A percentile compares a stretch with the other conserved stretches of the same genome.
phyloP scores from a whole-genome alignment of 1,140 invertebrate genomes.

The Aphidius gifuensis region DNA sequence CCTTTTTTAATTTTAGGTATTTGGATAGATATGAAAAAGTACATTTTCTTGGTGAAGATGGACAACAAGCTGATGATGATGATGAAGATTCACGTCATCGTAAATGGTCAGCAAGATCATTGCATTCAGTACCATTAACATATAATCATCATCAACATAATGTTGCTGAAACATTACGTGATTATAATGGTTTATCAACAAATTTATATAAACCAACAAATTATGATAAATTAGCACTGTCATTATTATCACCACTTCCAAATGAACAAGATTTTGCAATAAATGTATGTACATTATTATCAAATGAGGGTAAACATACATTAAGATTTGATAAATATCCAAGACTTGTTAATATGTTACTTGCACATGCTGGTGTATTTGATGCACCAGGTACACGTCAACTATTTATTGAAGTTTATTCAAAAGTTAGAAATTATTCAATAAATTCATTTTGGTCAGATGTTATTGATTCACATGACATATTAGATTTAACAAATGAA shows the following conservation, averaged over 20 bases:
- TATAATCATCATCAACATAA: slow-evolving; percentile 84
- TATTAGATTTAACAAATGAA: slow-evolving; percentile 69
- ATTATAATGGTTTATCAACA: slow-evolving; percentile 66
- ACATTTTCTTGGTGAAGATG: slow-evolving; percentile 78
- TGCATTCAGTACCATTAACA: slow-evolving; percentile 71
- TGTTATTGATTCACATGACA: slow-evolving; percentile 62
- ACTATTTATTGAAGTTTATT: slow-evolving; percentile 71
- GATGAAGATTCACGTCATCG: slow-evolving; percentile 72
- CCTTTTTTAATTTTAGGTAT: slow-evolving; percentile 60
- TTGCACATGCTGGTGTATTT: slow-evolving; percentile 93
- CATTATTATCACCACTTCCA: slow-evolving; percentile 88
- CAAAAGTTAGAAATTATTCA: slow-evolving; percentile 67
- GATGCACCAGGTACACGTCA: slow-evolving; percentile 66
- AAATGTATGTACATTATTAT: slow-evolving; percentile 92
- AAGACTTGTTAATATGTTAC: slow-evolving; percentile 79
- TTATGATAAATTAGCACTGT: slow-evolving; percentile 84
- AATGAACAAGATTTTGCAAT: slow-evolving; percentile 99
- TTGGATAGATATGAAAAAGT: slow-evolving; percentile 82
- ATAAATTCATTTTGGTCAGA: slow-evolving; percentile 76
- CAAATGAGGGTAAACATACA: slow-evolving; percentile 87
- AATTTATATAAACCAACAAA: slow-evolving; percentile 75
- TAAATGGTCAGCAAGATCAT: slow-evolving; percentile 64
- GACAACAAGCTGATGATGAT: slow-evolving; percentile 71
- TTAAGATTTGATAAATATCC: slow-evolving; percentile 81
- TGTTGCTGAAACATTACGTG: slow-evolving; percentile 66